phyloP scores from a whole-genome alignment of 2,113 vertebrate genomes.

The Ibidorhyncha struthersii region DNA sequence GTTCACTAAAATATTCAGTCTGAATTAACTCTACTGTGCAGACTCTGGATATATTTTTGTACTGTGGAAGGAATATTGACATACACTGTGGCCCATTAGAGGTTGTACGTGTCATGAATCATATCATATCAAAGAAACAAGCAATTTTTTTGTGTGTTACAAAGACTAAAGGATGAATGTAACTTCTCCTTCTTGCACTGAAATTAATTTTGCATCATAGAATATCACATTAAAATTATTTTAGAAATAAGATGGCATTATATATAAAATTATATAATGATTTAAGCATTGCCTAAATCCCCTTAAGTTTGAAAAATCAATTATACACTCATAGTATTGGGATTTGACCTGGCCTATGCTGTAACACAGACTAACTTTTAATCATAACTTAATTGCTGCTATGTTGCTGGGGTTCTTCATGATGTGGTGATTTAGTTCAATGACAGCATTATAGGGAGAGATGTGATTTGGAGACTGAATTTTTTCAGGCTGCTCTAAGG shows the following conservation, averaged over 20 bases:
- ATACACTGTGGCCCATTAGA: not conserved
- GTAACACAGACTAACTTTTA: not conserved
- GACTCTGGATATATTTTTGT: not conserved
- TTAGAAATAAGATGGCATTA: not conserved
- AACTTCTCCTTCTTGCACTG: not conserved
- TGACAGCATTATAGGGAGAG: not conserved
- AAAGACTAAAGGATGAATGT: not conserved
- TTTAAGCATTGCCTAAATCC: not conserved
- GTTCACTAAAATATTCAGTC: not conserved
- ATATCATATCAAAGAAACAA: not conserved
- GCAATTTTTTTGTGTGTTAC: not conserved
- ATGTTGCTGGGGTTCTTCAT: not conserved
- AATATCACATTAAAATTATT: not conserved
- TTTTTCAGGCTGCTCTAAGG: not conserved
- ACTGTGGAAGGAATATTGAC: not conserved
- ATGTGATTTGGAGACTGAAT: not conserved
- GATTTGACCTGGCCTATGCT: not conserved
- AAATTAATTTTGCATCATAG: not conserved
- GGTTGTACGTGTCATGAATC: not conserved
- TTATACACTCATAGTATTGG: not conserved
- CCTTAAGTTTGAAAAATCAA: not conserved
- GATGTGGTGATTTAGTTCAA: not conserved
- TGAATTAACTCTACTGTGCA: not conserved
- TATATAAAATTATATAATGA: not conserved
- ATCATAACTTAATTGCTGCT: not conserved